These are phyloP conservation scores for Pristis pectinata DNA, from an alignment of 2,797 vertebrate genomes.

Conservation along the genomic window DNA sequence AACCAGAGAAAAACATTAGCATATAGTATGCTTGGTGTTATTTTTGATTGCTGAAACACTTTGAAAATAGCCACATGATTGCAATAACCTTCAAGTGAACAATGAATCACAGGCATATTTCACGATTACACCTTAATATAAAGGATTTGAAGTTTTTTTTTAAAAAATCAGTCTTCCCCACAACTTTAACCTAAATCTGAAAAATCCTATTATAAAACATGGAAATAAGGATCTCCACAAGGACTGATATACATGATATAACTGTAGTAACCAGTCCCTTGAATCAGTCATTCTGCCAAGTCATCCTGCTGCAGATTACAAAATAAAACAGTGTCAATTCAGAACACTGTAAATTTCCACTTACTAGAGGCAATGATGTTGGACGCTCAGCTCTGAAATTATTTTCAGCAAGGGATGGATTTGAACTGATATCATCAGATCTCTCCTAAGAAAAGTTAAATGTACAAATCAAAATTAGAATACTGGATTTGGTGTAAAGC, in stretches of 20 bases:
- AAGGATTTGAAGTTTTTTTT: not conserved
- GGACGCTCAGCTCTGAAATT: slow-evolving; percentile 65
- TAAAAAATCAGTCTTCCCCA: not conserved
- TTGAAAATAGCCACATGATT: not conserved
- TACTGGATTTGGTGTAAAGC: not conserved
- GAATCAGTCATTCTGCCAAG: not conserved
- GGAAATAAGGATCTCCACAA: slow-evolving; percentile 31
- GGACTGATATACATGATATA: not conserved
- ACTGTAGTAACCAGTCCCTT: not conserved
- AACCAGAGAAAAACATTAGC: not conserved
- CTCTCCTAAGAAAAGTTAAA: slow-evolving; percentile 57
- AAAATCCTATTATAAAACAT: not conserved
- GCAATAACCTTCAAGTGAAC: not conserved
- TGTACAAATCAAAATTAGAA: not conserved
- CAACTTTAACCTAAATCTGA: not conserved
- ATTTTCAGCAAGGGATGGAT: slow-evolving; percentile 64
- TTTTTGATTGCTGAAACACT: not conserved
- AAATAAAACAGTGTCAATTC: not conserved
- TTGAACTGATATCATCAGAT: slow-evolving; percentile 70
- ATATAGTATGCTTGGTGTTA: not conserved
- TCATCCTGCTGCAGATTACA: not conserved
- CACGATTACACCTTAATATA: not conserved
- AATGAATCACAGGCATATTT: not conserved
- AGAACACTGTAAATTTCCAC: slow-evolving; percentile 12
- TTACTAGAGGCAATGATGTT: slow-evolving; percentile 71